Base-by-base conservation (phyloP, 2,888 invertebrate species). In the Amitus sp. region DNA sequence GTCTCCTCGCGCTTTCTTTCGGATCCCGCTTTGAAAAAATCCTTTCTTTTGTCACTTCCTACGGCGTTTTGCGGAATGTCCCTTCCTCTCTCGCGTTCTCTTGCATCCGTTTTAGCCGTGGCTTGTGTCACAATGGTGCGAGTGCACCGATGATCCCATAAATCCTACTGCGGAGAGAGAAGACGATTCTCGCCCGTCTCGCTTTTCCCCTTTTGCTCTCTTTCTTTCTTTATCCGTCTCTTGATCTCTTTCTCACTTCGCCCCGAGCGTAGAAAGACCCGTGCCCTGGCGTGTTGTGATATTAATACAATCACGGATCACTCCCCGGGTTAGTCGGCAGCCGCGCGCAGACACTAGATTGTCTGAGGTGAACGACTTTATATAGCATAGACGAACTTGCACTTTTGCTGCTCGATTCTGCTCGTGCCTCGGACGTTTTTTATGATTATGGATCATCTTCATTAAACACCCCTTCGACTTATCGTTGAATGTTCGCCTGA, bases 311-410 rank as follows among this genome's bases (percentile, higher is more conserved):
- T 80, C 79, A 77, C 80, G 80, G 79, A 82, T 82, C 80, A 80
- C 75, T 81, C 79, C n/a, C 80, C 79, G 80, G 79, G 78, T 78
- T 77, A 76, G 76, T 73, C 68, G 69, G 67, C 76, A 71, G 76
- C 75, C 78, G 77, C 67, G 74, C 74, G 80, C 79, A 81, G 81
- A 81, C 80, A 76, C 76, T 80, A 80, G 80, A 81, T 82, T 80
- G 81, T 80, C 81, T 79, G 81, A 81, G 81, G 81, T 82, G 81
- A 82, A 82, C 79, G 81, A 82, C 81, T 82, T 80, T 81, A 80
- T 80, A 79, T 74, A 74, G 75, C 72, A 71, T 73, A 71, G 65
- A 60, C 61, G 65, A 70, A 7, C 62, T 50, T 52, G 52, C 34
- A 56, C 65, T 66, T 66, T 60, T 62, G 57, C 46, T 60, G 62